Percentiles rank a stretch among this genome's conserved stretches.
phyloP scores from a whole-genome alignment of 2,113 vertebrate genomes.

The Erinaceus europaeus region DNA sequence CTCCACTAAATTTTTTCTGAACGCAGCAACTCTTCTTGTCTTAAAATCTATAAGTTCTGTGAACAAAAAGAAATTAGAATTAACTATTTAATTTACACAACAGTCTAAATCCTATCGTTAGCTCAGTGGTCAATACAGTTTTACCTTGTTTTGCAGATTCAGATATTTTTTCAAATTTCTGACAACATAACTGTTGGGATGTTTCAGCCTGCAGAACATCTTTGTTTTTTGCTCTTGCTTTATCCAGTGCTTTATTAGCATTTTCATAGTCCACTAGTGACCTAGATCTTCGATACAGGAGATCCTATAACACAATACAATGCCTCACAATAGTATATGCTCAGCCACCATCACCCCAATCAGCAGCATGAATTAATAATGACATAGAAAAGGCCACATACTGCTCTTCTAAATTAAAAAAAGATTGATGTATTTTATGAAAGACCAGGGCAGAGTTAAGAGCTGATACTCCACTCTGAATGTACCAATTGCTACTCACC shows the following conservation, averaged over 20 bases:
- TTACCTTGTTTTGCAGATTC: constrained; percentile 99
- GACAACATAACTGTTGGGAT: constrained; percentile 96
- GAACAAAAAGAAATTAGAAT: constrained; percentile 52
- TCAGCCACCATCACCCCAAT: neutral
- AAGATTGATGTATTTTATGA: no score
- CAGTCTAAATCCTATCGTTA: neutral
- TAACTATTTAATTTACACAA: constrained; percentile 3
- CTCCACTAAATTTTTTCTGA: constrained; percentile 99
- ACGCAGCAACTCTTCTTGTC: constrained; percentile 97
- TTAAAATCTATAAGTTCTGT: constrained; percentile 98
- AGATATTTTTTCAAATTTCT: constrained; percentile 99
- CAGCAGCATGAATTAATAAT: neutral
- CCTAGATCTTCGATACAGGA: constrained; percentile 95
- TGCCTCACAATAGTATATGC: neutral
- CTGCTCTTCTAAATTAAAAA: neutral
- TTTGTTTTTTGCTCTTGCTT: constrained; percentile 97
- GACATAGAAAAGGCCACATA: neutral
- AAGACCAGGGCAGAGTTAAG: no score
- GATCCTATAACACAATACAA: constrained; percentile 85
- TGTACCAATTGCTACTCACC: no score
- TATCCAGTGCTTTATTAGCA: constrained; percentile 97
- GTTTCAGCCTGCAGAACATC: constrained; percentile 98
- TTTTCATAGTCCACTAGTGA: constrained; percentile 99
- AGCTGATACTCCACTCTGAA: no score
- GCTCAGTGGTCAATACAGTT: no score